A percentile compares a stretch with the other conserved stretches of the same genome.
phyloP scores from a whole-genome alignment of 2,113 vertebrate species.

The Ictidomys tridecemlineatus region DNA sequence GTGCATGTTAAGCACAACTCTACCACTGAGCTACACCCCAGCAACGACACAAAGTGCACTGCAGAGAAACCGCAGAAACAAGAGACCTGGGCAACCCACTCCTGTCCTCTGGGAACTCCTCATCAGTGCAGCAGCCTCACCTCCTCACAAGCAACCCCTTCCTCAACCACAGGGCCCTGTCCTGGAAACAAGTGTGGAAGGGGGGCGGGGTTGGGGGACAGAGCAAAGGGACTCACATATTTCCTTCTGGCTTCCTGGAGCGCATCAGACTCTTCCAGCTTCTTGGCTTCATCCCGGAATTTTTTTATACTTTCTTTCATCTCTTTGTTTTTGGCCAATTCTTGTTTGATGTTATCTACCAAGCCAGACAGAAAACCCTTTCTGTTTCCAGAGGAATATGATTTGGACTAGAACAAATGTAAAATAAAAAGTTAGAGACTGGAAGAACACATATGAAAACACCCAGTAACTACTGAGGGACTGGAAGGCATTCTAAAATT shows the following conservation, averaged over 20 bases:
- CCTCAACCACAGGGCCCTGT: neutral
- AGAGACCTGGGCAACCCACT: too few species aligned
- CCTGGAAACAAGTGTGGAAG: neutral
- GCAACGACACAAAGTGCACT: too few species aligned
- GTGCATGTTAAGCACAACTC: too few species aligned
- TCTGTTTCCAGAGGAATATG: conserved; percentile 88
- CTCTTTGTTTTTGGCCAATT: conserved; percentile 96
- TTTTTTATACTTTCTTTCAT: conserved; percentile 98
- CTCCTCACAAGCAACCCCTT: too few species aligned
- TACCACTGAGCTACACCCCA: neutral
- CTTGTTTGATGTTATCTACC: conserved; percentile 96
- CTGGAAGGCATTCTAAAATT: neutral
- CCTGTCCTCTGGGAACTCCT: neutral
- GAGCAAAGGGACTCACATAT: conserved; percentile 92
- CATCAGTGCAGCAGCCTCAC: neutral
- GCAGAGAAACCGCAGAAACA: neutral
- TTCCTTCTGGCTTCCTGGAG: conserved; percentile 95
- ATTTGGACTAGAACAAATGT: conserved; percentile 83
- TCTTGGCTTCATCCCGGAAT: conserved; percentile 96
- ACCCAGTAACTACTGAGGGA: neutral
- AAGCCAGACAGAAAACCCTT: conserved; percentile 96
- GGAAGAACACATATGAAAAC: rapidly evolving
- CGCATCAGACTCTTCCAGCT: conserved; percentile 95
- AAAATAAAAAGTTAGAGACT: neutral
- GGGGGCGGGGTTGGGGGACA: rapidly evolving